Percentiles rank a stretch among this genome's conserved stretches.
These are phyloP conservation scores for Nymphalis c-album DNA, from an alignment of 2,888 invertebrate species.

Conservation along the genomic window DNA sequence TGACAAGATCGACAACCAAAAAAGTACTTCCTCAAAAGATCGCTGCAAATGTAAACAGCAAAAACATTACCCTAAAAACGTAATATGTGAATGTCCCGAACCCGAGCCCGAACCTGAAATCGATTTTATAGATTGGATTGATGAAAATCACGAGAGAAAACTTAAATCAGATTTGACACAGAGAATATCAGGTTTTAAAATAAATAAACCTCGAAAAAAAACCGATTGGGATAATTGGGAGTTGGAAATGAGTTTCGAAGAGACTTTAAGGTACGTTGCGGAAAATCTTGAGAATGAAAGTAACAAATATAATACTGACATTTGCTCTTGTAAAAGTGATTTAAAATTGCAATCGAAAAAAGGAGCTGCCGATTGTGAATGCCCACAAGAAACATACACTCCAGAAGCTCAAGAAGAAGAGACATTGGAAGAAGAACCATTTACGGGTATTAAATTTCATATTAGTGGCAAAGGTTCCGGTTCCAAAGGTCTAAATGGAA, in stretches of 20 bases:
- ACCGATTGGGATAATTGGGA: constrained; percentile 24
- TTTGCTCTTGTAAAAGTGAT: constrained; percentile 30
- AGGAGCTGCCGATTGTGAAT: constrained; percentile 43
- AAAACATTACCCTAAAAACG: constrained; percentile 39
- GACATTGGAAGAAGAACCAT: constrained; percentile 27
- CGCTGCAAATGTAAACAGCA: constrained; percentile 35
- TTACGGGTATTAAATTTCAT: constrained; percentile 45
- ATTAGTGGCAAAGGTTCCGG: constrained; percentile 53
- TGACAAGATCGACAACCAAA: background rate
- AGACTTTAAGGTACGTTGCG: constrained; percentile 46
- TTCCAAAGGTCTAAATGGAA: constrained; percentile 49
- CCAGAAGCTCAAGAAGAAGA: background rate
- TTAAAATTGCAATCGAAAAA: constrained; percentile 10
- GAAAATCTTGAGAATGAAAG: constrained; percentile 38
- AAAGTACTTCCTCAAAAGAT: constrained; percentile 4
- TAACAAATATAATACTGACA: constrained; percentile 22
- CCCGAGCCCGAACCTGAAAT: constrained; percentile 32
- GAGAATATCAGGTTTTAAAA: constrained; percentile 55
- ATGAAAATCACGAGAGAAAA: constrained; percentile 42
- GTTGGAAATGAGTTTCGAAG: constrained; percentile 51
- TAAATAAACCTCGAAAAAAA: constrained; percentile 42
- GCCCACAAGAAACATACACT: constrained; percentile 40
- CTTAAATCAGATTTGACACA: constrained; percentile 53
- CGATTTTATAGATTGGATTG: constrained; percentile 34
- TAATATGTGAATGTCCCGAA: constrained; percentile 44